These are phyloP conservation scores for Steinernema scapterisci DNA, from an alignment of 2,888 invertebrate genomes.

Conservation along the genomic window DNA sequence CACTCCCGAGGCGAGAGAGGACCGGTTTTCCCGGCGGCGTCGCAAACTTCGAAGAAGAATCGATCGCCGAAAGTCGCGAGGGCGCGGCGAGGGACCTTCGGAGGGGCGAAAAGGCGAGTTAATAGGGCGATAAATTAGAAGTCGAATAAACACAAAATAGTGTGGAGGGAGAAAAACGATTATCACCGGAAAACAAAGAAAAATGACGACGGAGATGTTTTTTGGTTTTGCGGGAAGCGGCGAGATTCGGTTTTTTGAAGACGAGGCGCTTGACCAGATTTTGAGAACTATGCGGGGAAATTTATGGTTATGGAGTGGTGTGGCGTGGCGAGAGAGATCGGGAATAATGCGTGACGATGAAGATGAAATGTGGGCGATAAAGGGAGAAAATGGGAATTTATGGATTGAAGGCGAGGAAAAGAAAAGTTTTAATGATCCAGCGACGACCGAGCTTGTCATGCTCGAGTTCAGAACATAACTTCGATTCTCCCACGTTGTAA, in stretches of 20 bases:
- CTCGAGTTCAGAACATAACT: not conserved
- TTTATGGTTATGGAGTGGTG: too few relatives aligned
- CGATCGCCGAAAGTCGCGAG: not conserved
- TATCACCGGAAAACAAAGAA: not conserved
- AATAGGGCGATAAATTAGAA: conserved; percentile 19
- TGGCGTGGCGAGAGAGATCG: too few relatives aligned
- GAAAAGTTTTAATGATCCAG: too few relatives aligned
- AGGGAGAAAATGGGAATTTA: too few relatives aligned
- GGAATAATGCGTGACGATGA: too few relatives aligned
- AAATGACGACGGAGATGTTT: not conserved
- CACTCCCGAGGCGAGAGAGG: not conserved
- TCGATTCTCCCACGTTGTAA: not conserved
- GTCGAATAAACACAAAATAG: conserved; percentile 2
- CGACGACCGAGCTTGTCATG: too few relatives aligned
- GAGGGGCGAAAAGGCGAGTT: not conserved
- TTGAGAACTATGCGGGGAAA: too few relatives aligned
- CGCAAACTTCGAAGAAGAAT: conserved; percentile 8
- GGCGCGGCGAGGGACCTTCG: not conserved
- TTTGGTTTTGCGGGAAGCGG: not conserved
- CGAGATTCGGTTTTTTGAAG: too few relatives aligned
- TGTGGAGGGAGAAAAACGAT: not conserved
- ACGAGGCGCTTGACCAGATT: too few relatives aligned
- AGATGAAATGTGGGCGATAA: too few relatives aligned
- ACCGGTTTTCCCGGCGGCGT: conserved; percentile 23
- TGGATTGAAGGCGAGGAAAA: too few relatives aligned